Evolutionary conservation across 2,113 vertebrate species (phyloP), one percentile per base, ranked within the genome.

Genomic region (Phocoena phocoena): DNA sequence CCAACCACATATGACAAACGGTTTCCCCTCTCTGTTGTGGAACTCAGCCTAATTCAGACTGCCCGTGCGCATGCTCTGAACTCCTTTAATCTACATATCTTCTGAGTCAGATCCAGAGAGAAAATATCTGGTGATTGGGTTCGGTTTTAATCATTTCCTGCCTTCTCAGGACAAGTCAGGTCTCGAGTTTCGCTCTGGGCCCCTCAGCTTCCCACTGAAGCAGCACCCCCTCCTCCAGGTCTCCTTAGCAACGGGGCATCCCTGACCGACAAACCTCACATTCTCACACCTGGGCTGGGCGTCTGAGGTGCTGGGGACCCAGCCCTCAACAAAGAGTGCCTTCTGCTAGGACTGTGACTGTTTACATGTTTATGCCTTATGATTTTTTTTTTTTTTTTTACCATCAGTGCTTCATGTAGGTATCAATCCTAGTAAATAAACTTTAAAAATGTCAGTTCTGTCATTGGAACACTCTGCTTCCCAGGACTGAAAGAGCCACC

Each of bases 111-210:
- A 95, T 25, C 41, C 20, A 95, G 80, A 93, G 76, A 70, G 68
- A 96, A 91, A 80, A 25, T n/a, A 68, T n/a, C 90, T 76, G 88
- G n/a, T 83, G 76, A 70, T 47, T 53, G n/a, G 58, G 58, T 87
- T 95, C 76, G 8, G 2, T 33, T 74, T 83, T 86, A 93, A 90
- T 96, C 96, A 96, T 67, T 96, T 90, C 90, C 95, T 97, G 93
- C 88, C 84, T 97, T 90, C 81, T 71, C 60, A 26, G 88, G 70
- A 92, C 79, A 90, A 95, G 87, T 53, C 83, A 79, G 65, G 36
- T 80, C 96, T 79, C 71, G 60, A 95, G 70, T 47, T 23, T 71
- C 0, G 0, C 58, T 89, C 47, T 79, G 85, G 67, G 83, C 63
- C 26, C 67, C 70, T 79, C 15, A 3, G 28, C 73, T 58, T 79